phyloP scores from a whole-genome alignment of 2,888 invertebrate genomes.

The Sceliomorpha sp. region DNA sequence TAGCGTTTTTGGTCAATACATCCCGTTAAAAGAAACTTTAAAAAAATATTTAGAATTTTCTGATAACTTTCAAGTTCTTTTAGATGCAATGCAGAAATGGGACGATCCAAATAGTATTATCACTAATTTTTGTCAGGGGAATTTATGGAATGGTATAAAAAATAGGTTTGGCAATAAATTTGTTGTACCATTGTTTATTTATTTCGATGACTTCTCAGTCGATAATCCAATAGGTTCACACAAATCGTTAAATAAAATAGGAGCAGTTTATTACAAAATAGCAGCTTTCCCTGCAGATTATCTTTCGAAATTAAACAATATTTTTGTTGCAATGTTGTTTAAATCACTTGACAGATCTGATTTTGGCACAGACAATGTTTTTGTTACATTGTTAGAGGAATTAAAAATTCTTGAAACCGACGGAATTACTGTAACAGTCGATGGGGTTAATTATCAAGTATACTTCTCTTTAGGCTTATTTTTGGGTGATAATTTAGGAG shows the following conservation, averaged over 20 bases:
- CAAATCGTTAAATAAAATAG: slow-evolving; percentile 17
- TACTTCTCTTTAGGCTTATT: slow-evolving; percentile 32
- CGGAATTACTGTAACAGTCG: slow-evolving; percentile 4
- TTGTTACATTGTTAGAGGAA: slow-evolving; percentile 15
- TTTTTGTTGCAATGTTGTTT: slow-evolving; percentile 19
- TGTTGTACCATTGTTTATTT: slow-evolving; percentile 13
- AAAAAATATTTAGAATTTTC: slow-evolving; percentile 5
- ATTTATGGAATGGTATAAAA: background rate
- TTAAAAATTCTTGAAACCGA: slow-evolving; percentile 14
- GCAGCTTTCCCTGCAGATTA: slow-evolving; percentile 8
- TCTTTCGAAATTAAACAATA: slow-evolving; percentile 1
- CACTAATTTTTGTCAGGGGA: background rate
- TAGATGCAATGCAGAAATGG: background rate
- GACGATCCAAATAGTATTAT: background rate
- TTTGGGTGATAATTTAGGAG: slow-evolving; percentile 45
- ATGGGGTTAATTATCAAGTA: slow-evolving; percentile 3
- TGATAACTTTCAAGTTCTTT: background rate
- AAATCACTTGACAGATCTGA: slow-evolving; percentile 4
- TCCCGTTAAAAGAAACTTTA: background rate
- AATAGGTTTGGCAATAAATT: slow-evolving; percentile 4
- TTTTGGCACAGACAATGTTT: slow-evolving; percentile 20
- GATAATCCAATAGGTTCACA: slow-evolving; percentile 14
- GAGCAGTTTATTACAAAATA: slow-evolving; percentile 21
- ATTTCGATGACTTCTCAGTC: slow-evolving; percentile 21
- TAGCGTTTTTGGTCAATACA: slow-evolving; percentile 3